Evolutionary conservation across 1,140 invertebrate species (phyloP), one percentile per base, ranked within the genome.

Genomic region (Potamilus streckersoni): DNA sequence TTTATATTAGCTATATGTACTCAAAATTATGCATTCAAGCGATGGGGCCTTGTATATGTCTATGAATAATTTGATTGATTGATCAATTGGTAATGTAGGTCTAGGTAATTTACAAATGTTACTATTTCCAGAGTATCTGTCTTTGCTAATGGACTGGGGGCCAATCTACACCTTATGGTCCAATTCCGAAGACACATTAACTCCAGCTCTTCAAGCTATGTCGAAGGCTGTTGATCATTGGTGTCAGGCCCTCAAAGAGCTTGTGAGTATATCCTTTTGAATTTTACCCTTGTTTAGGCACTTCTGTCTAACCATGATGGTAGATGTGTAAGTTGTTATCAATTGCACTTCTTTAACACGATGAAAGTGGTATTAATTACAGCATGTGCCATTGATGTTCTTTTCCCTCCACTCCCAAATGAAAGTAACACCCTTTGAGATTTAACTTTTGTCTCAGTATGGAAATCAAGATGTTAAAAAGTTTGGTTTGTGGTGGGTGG

Each of bases 121-220:
- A 16, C 67, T 57, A 19, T 68, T 80, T 82, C n/a, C 79, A 89
- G 88, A 88, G 56, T 86, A 85, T 71, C 79, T 87, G 57, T 59
- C 74, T 58, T 86, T 88, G 59, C 70, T 90, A 69, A 81, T 82
- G 75, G 87, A 89, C 71, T 87, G 85, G 85, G 87, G 86, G 14
- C 88, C 89, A n/a, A 83, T 88, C 38, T 89, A 87, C 70, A 89
- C 87, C 19, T 71, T 89, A 56, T 90, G 89, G 89, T 84, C 86
- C 8, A 89, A 89, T 71, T 88, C 87, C 27, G 89, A 90, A 78
- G 89, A 89, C 71, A 80, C 86, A 68, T 71, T 90, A 20, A 83
- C 79, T 0, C 78, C 74, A 57, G 80, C 86, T n/a, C 78, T 90
- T 27, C 75, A 84, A 17, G 80, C 84, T 19, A 86, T 89, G 86